Percentiles rank a stretch among this genome's conserved stretches.
Conservation (phyloP, 2,888 invertebrate species). For the Hydriomena furcata region DNA sequence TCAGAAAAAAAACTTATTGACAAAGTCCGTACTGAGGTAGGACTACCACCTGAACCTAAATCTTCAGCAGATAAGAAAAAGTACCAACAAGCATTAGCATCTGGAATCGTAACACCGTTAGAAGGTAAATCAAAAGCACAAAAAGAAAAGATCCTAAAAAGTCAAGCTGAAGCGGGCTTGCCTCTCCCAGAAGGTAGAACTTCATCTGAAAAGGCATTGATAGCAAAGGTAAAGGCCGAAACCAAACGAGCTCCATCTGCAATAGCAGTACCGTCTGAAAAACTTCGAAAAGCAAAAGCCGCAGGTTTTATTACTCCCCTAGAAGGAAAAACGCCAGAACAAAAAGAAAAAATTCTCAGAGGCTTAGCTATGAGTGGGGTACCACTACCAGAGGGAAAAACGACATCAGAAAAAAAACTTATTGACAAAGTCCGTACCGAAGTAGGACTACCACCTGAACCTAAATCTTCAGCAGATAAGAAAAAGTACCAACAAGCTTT, state of each 20-base stretch:
- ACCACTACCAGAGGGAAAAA: constrained; percentile 31
- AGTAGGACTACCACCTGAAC: constrained; percentile 30
- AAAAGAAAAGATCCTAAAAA: constrained; percentile 38
- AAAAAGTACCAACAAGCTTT: constrained; percentile 38
- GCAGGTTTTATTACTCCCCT: constrained; percentile 38
- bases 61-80: constrained; percentile 33
- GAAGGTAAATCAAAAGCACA: constrained; percentile 35
- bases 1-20: constrained; percentile 42
- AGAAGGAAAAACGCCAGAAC: constrained; percentile 40
- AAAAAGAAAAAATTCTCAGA: constrained; percentile 36
- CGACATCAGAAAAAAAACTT: constrained; percentile 33
- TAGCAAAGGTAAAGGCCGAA: constrained; percentile 32
- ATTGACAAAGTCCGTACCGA: constrained; percentile 29
- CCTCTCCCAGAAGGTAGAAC: constrained; percentile 44
- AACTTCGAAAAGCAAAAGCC: constrained; percentile 40
- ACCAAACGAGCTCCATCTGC: constrained; percentile 15
- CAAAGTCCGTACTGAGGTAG: constrained; percentile 43
- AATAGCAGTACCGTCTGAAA: constrained; percentile 31
- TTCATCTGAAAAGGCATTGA: constrained; percentile 38
- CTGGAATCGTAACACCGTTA: constrained; percentile 33
- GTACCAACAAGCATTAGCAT: constrained; percentile 34
- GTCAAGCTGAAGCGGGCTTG: constrained; percentile 36
- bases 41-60: constrained; percentile 27
- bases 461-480: constrained; percentile 27
- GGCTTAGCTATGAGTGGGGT: constrained; percentile 38